phyloP scores from a whole-genome alignment of 2,888 invertebrate genomes.

The Synergus japonicus region DNA sequence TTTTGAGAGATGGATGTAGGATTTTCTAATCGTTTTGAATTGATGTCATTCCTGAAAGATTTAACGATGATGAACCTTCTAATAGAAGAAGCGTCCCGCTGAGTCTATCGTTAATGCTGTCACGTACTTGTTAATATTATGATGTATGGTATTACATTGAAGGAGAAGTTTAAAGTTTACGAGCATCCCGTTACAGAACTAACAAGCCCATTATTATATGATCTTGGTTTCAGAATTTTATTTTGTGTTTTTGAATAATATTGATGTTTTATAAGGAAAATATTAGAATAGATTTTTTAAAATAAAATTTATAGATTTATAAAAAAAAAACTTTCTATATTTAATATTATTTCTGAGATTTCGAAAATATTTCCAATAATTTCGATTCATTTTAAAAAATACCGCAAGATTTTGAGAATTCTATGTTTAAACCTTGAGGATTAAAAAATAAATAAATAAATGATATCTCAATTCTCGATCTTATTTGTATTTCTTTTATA shows the following conservation, averaged over 20 bases:
- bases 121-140: slow-evolving; percentile 31
- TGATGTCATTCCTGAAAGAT: slow-evolving; percentile 1
- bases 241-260: neutral
- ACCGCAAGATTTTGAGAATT: neutral
- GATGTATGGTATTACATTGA: slow-evolving; percentile 29
- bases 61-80: slow-evolving; percentile 32
- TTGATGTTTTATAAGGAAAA: neutral
- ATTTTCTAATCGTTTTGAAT: neutral
- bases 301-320: no score
- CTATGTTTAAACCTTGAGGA: neutral
- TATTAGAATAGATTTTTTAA: no score
- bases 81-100: slow-evolving; percentile 22
- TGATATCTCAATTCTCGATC: neutral
- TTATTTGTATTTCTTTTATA: neutral
- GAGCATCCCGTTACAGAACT: neutral
- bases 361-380: no score
- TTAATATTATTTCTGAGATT: no score
- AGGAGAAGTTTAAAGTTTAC: slow-evolving; percentile 9
- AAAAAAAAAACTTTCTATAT: no score
- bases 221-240: neutral
- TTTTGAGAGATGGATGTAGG: neutral
- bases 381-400: no score
- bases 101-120: slow-evolving; percentile 34
- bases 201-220: slow-evolving; percentile 20
- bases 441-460: neutral